Evolutionary conservation across 2,888 invertebrate species (phyloP), one percentile per base, ranked within the genome.

Genomic region (Agonum fuliginosum): DNA sequence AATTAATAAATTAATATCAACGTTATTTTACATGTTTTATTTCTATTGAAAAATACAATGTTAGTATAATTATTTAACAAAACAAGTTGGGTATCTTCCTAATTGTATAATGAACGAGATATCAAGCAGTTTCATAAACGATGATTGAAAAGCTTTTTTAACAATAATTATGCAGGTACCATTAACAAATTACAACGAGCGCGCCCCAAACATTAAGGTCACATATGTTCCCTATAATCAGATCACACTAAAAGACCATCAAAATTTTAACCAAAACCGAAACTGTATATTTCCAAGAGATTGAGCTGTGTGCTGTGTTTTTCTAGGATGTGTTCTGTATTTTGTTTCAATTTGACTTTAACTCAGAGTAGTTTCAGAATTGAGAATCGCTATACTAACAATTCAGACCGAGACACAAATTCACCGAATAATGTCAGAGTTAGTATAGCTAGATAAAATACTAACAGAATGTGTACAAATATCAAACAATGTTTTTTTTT

Each of bases 81-180:
- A 48, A 51, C 37, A 51, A 24, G 22, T 22, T 51, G 22, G 22
- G 10, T 0, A 51, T 6, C 51, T 22, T 22, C 51, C 20, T n/a
- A 51, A 51, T 1, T 46, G 51, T 51, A n/a, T n/a, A 24, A 51
- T 51, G 8, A 1, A 22, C n/a, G 22, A 51, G 51, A 20, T 51
- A 51, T 20, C 54, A 54, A 46, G 14, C 3, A 17, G 12, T 46
- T 41, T 46, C 17, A 20, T 10, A 54, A 62, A 62, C 20, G 41
- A 67, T 67, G 43, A 67, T 41, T 37, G 41, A 67, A 67, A 20
- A 41, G 67, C 67, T 43, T 67, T 67, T 67, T 67, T 41, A 67
- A 67, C 67, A 67, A 67, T 43, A 67, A 41, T 37, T 41, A 67
- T 34, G 30, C 8, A 62, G 24, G 6, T 41, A 67, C 41, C 67